A percentile compares a stretch with the other conserved stretches of the same genome.
Evolutionary conservation across 2,113 vertebrate species (phyloP).

Genomic region (Seriola quinqueradiata): DNA sequence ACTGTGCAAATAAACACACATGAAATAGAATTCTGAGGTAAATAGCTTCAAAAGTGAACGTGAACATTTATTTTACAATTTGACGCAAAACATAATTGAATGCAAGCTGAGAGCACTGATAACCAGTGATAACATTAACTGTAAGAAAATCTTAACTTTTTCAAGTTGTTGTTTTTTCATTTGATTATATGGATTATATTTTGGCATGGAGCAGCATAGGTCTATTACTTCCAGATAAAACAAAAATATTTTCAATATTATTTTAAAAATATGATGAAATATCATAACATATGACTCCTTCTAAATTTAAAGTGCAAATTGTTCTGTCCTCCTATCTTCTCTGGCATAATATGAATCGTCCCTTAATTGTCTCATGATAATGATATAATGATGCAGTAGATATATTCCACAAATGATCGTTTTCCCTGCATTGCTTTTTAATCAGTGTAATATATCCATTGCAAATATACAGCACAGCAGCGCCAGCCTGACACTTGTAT

Average conservation of each 20-base stretch:
- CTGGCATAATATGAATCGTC: neutral
- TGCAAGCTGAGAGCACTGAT: too few relatives aligned
- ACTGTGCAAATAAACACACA: slow-evolving; percentile 12
- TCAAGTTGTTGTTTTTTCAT: neutral
- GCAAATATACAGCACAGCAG: neutral
- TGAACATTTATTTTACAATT: neutral
- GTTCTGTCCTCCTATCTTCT: neutral
- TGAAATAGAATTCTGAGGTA: neutral
- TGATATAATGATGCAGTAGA: neutral
- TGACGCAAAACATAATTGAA: neutral
- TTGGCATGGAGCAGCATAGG: neutral
- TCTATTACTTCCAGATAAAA: slow-evolving; percentile 8
- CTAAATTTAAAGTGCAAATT: neutral
- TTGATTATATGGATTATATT: neutral
- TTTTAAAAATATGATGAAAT: neutral
- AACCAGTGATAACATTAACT: neutral
- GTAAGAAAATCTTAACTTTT: neutral
- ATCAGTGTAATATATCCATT: neutral
- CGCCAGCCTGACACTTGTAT: neutral
- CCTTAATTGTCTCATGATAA: slow-evolving; percentile 25
- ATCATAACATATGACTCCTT: neutral
- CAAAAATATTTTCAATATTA: neutral
- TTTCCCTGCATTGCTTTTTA: slow-evolving; percentile 27
- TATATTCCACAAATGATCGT: neutral
- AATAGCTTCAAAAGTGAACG: neutral